These are phyloP conservation scores for Halichoeres trimaculatus DNA, from an alignment of 2,113 vertebrate genomes.

Conservation along the genomic window DNA sequence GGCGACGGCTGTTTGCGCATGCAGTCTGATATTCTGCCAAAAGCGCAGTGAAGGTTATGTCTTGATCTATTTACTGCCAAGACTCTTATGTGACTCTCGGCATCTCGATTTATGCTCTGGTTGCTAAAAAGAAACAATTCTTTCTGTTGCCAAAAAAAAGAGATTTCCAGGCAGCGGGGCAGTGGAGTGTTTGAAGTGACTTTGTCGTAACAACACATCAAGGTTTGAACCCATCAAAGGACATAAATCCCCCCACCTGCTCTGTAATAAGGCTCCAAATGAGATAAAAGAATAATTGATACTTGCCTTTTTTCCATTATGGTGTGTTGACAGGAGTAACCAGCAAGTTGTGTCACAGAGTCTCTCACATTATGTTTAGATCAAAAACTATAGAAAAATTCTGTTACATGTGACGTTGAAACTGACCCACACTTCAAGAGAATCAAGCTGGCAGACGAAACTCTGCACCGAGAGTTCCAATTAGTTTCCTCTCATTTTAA, in stretches of 20 bases:
- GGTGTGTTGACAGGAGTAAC: neutral
- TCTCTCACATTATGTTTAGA: slow-evolving; percentile 18
- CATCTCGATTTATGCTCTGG: slow-evolving; percentile 34
- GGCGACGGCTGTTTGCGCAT: slow-evolving; percentile 42
- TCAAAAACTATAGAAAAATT: neutral
- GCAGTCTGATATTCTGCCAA: slow-evolving; percentile 60
- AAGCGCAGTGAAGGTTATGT: slow-evolving; percentile 56
- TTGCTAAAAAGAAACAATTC: slow-evolving; percentile 32
- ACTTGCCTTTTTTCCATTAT: slow-evolving; percentile 11
- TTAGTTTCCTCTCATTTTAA: slow-evolving; percentile 1
- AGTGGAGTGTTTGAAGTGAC: slow-evolving; percentile 2
- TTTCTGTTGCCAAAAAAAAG: slow-evolving; percentile 18
- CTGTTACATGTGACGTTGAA: slow-evolving; percentile 15
- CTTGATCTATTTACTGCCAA: slow-evolving; percentile 64
- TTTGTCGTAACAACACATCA: slow-evolving; percentile 17
- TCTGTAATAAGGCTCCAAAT: slow-evolving; percentile 33
- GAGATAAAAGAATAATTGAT: slow-evolving; percentile 29
- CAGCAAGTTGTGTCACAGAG: neutral
- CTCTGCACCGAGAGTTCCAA: neutral
- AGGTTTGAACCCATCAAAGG: slow-evolving; percentile 40
- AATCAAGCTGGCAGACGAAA: slow-evolving; percentile 1
- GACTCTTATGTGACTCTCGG: slow-evolving; percentile 34
- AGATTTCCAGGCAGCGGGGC: slow-evolving; percentile 30
- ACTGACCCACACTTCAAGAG: neutral
- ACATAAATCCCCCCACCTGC: slow-evolving; percentile 33